Conservation (phyloP, 2,113 vertebrate species). For the Sinocyclocheilus rhinocerous region DNA sequence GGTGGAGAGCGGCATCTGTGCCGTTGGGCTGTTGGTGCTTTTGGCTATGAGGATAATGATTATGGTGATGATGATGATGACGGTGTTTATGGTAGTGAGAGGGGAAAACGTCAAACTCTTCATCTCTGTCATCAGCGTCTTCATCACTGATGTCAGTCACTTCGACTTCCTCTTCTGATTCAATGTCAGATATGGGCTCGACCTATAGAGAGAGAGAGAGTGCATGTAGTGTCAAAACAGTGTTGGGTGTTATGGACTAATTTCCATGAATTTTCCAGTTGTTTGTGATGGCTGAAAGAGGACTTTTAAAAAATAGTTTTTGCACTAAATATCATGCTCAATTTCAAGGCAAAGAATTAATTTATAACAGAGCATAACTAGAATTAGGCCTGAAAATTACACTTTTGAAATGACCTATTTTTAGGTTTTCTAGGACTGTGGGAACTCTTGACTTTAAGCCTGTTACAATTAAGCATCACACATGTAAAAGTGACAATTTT, state of each 20-base stretch:
- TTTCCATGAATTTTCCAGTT: not conserved
- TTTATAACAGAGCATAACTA: not conserved
- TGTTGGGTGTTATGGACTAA: not conserved
- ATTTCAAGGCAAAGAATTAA: not conserved
- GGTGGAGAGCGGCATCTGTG: slow-evolving; percentile 46
- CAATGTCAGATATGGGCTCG: slow-evolving; percentile 90
- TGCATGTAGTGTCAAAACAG: not conserved
- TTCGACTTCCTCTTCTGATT: slow-evolving; percentile 87
- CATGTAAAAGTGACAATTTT: not conserved
- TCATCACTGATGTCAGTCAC: slow-evolving; percentile 91
- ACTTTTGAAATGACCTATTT: not conserved
- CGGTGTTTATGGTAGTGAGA: slow-evolving; percentile 55
- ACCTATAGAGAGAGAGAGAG: slow-evolving; percentile 68
- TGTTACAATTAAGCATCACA: not conserved
- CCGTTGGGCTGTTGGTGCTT: slow-evolving; percentile 53
- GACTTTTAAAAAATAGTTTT: not conserved
- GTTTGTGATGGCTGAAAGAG: not conserved
- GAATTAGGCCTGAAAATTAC: not conserved
- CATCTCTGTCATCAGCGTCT: slow-evolving; percentile 75
- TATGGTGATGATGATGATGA: slow-evolving; percentile 55
- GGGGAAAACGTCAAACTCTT: slow-evolving; percentile 69
- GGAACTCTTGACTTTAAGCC: not conserved
- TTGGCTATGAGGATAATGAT: slow-evolving; percentile 60
- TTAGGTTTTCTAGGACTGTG: not conserved
- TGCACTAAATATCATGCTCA: too few relatives aligned